phyloP scores from a whole-genome alignment of 2,113 vertebrate species.

The Opisthocomus hoazin region DNA sequence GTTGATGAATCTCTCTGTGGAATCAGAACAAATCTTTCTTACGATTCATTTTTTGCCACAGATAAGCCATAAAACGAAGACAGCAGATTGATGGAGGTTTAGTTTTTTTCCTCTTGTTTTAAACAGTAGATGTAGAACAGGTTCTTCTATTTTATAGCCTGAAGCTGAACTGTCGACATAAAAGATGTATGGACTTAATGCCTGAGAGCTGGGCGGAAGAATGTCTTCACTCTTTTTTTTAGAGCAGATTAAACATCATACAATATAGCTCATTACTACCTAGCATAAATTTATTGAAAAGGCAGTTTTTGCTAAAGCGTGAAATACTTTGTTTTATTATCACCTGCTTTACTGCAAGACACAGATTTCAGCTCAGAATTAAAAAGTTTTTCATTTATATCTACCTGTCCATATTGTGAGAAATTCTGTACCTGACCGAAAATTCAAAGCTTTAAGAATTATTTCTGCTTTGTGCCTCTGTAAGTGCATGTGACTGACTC shows the following conservation, averaged over 20 bases:
- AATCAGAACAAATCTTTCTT: constrained; percentile 47
- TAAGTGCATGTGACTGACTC: not conserved
- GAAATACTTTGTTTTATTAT: constrained; percentile 4
- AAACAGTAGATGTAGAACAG: constrained; percentile 47
- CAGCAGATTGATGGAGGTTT: constrained; percentile 34
- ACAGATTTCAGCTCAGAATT: not conserved
- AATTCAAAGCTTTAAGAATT: not conserved
- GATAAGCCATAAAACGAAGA: constrained; percentile 18
- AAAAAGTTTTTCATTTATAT: not conserved
- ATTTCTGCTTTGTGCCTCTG: not conserved
- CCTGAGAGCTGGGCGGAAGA: not conserved
- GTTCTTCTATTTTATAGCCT: constrained; percentile 55
- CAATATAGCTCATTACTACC: constrained; percentile 17
- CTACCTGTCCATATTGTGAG: not conserved
- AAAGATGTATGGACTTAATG: constrained; percentile 38
- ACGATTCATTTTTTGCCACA: constrained; percentile 46
- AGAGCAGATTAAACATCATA: not conserved
- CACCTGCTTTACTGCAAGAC: not conserved
- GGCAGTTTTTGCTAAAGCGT: constrained; percentile 9
- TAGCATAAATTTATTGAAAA: constrained; percentile 37
- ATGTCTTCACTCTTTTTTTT: not conserved
- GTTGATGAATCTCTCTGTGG: constrained; percentile 1
- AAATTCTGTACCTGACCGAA: not conserved
- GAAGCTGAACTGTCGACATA: constrained; percentile 52
- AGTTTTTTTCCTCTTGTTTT: constrained; percentile 24